These are phyloP conservation scores for Meghimatium bilineatum DNA, from an alignment of 2,888 invertebrate species.

Conservation along the genomic window DNA sequence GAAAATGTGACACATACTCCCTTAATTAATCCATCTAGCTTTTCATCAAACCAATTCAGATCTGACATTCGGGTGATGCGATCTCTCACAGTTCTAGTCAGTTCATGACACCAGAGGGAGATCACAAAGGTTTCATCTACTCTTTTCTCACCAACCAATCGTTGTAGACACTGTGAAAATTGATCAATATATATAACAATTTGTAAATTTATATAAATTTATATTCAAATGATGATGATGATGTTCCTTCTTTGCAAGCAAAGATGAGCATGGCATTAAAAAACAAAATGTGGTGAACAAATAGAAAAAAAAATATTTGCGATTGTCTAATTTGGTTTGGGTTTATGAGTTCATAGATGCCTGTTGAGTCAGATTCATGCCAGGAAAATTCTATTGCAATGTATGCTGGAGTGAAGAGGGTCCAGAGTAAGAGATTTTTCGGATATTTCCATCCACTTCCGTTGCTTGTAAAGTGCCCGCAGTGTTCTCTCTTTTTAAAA, in stretches of 20 bases:
- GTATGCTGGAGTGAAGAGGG: too few relatives aligned
- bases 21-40: conserved; percentile 64
- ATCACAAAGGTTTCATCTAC: conserved; percentile 75
- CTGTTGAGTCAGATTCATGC: too few relatives aligned
- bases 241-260: too few relatives aligned
- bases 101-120: conserved; percentile 76
- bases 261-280: too few relatives aligned
- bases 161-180: conserved; percentile 69
- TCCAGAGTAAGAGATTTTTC: background rate
- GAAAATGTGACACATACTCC: conserved; percentile 58
- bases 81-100: conserved; percentile 73
- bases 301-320: background rate
- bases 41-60: conserved; percentile 75
- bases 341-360: too few relatives aligned
- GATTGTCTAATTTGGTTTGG: too few relatives aligned
- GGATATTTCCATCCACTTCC: too few relatives aligned
- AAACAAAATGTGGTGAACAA: background rate
- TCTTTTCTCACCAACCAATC: conserved; percentile 74
- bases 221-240: too few relatives aligned
- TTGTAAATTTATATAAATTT: background rate
- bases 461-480: too few relatives aligned
- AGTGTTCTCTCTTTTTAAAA: too few relatives aligned
- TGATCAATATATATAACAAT: background rate
- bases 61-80: conserved; percentile 73
- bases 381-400: too few relatives aligned